Conservation (phyloP, 2,888 invertebrate species). For the Parelbella ahira region DNA sequence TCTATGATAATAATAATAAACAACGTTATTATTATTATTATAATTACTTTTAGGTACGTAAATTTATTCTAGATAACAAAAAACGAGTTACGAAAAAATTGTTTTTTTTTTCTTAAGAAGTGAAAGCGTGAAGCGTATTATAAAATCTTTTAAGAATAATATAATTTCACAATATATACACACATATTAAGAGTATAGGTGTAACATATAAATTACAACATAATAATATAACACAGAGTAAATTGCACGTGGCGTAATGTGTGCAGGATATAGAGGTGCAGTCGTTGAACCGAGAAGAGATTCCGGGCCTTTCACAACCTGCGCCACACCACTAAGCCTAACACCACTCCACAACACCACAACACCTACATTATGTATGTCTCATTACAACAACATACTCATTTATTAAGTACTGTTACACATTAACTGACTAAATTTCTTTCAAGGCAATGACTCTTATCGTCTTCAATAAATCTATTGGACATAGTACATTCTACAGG, state of each 20-base stretch:
- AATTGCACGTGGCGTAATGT: slow-evolving; percentile 78
- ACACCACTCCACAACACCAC: slow-evolving; percentile 51
- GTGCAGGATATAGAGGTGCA: slow-evolving; percentile 73
- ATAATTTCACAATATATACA: slow-evolving; percentile 77
- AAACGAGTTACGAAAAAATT: slow-evolving; percentile 76
- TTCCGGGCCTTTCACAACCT: slow-evolving; percentile 74
- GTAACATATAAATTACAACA: slow-evolving; percentile 79
- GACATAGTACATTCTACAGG: slow-evolving; percentile 75
- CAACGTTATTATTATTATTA: no score
- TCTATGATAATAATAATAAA: slow-evolving; percentile 77
- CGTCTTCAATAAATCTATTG: slow-evolving; percentile 68
- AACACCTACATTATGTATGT: slow-evolving; percentile 63
- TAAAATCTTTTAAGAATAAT: slow-evolving; percentile 73
- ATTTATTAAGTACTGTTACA: slow-evolving; percentile 75
- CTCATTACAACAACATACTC: slow-evolving; percentile 56
- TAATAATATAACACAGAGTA: slow-evolving; percentile 79
- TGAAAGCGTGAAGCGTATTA: slow-evolving; percentile 79
- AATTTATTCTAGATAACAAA: slow-evolving; percentile 80
- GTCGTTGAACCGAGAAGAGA: slow-evolving; percentile 77
- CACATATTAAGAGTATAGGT: slow-evolving; percentile 70
- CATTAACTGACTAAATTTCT: slow-evolving; percentile 70
- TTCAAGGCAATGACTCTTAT: slow-evolving; percentile 77
- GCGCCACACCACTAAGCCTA: slow-evolving; percentile 26
- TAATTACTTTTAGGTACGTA: slow-evolving; percentile 80
- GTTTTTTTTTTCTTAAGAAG: no score